Evolutionary conservation across 1,140 invertebrate species (phyloP), one percentile per base, ranked within the genome.

Genomic region (Ladona fulva): DNA sequence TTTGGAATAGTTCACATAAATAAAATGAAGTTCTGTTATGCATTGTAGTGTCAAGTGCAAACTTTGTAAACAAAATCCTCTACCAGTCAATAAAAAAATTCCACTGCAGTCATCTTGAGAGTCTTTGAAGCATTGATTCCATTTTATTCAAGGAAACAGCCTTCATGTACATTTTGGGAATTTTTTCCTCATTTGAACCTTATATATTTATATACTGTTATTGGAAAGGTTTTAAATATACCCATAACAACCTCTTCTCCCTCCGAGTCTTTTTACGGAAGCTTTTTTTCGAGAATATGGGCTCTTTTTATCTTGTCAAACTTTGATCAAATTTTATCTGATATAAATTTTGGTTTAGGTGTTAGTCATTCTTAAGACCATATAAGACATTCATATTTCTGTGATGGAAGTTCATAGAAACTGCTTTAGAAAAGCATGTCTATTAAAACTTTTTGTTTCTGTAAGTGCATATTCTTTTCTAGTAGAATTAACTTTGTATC

Each of bases 11-110:
- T 66, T 66, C 52, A 66, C 52, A 66, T 66, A 19, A 19, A 16
- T 66, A 66, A 66, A 66, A 66, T 66, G 52, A 66, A 66, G 52
- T 66, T 66, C 52, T 66, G 52, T 66, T 66, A 66, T 66, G 52
- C 52, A 66, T 19, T 66, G 52, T 66, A 66, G 52, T 66, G 52
- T 66, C 52, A 66, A 66, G n/a, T 66, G n/a, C 52, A 66, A 66
- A 66, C 52, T 66, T 66, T 66, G 52, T 66, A 66, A 66, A 66
- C 52, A 66, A 66, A 37, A 66, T 66, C 52, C 52, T 66, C 14
- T 66, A 22, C 52, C 52, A 66, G 52, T 66, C 52, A 66, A 66
- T 66, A 66, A 66, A 66, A 66, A 66, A 66, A 22, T 66, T 66
- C 52, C 52, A 66, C 52, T 66, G 52, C 52, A 66, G 14, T 6